Percentiles rank a stretch among this genome's conserved stretches.
phyloP scores from a whole-genome alignment of 2,888 invertebrate genomes.

The Selenia dentaria region DNA sequence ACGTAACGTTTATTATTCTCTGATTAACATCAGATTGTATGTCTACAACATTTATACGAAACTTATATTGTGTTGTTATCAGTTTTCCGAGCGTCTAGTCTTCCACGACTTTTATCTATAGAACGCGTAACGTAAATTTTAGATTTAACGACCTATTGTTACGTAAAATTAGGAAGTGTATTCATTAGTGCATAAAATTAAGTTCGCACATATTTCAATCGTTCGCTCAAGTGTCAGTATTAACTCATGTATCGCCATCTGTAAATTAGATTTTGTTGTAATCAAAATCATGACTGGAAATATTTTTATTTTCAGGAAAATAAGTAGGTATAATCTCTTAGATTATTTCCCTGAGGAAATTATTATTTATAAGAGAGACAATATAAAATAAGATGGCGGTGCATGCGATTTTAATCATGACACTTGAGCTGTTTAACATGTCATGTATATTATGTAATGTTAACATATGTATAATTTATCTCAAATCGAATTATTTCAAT shows the following conservation, averaged over 20 bases:
- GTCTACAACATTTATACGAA: conserved; percentile 12
- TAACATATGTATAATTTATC: conserved; percentile 13
- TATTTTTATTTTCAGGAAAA: no score
- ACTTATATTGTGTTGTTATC: conserved; percentile 2
- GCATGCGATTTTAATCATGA: no score
- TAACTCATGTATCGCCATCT: not conserved
- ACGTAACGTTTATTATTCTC: conserved; percentile 9
- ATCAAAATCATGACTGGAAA: no score
- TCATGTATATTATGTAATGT: not conserved
- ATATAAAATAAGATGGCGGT: no score
- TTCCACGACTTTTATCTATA: conserved; percentile 46
- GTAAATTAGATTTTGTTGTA: not conserved
- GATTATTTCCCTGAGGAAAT: no score
- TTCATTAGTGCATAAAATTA: conserved; percentile 11
- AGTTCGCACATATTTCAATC: conserved; percentile 5
- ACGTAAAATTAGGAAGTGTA: conserved; percentile 8
- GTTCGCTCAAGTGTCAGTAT: not conserved
- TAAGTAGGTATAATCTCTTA: no score
- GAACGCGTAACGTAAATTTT: conserved; percentile 23
- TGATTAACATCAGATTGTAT: conserved; percentile 14
- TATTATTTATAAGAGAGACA: no score
- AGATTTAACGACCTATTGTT: conserved; percentile 18
- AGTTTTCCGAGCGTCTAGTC: conserved; percentile 43
- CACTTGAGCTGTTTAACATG: no score
- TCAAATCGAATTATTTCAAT: conserved; percentile 46